Conservation (phyloP, 2,113 vertebrate genomes). For the Atlantisia rogersi region DNA sequence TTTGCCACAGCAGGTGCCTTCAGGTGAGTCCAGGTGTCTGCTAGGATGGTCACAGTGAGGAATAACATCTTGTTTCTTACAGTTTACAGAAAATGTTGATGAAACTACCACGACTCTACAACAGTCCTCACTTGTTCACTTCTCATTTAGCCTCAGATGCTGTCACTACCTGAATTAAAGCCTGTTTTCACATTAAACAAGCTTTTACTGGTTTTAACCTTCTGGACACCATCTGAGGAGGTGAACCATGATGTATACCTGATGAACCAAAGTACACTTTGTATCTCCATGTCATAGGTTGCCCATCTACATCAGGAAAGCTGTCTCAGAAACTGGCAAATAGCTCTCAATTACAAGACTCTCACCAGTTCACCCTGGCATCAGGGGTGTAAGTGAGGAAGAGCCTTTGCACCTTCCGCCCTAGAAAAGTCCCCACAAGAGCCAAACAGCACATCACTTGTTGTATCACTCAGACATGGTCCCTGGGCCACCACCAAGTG, state of each 20-base stretch:
- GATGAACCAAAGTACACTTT: not conserved
- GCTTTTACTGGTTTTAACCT: not conserved
- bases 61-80: not conserved
- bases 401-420: not conserved
- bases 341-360: not conserved
- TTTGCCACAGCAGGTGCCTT: not conserved
- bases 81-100: not conserved
- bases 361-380: not conserved
- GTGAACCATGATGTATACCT: not conserved
- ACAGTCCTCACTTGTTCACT: not conserved
- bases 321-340: not conserved
- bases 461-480: not conserved
- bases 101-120: not conserved
- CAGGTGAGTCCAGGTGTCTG: not conserved
- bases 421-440: not conserved
- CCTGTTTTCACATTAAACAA: not conserved
- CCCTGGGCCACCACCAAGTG: not conserved
- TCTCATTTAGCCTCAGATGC: not conserved
- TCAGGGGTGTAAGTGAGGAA: not conserved
- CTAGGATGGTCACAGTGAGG: not conserved
- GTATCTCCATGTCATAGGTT: not conserved
- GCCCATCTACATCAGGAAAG: not conserved
- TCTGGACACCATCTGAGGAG: not conserved
- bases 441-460: fast-evolving
- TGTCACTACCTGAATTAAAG: not conserved